Evolutionary conservation across 2,113 vertebrate genomes (phyloP), one percentile per base, ranked within the genome.

Genomic region (Ardeotis arabs): DNA sequence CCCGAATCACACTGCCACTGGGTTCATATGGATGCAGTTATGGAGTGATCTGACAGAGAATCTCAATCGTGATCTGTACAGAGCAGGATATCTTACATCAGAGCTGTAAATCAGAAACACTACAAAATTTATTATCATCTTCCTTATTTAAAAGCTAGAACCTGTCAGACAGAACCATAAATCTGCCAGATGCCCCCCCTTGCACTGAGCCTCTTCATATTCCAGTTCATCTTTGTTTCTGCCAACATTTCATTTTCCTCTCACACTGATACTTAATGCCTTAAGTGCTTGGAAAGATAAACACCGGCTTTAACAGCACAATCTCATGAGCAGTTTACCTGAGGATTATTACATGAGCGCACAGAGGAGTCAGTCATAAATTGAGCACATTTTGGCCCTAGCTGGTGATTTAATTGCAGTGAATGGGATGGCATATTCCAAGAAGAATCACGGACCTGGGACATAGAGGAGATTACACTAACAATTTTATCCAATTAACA

Each of bases 281-380:
- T 95, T 89, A 95, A 97, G 95, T 95, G 94, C 92, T 70, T 89
- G 89, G 62, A 87, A 96, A 97, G 94, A 96, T 90, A 96, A 97
- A 96, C 96, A 96, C 37, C 60, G 96, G 92, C 94, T 91, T 95
- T 96, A 91, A 82, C 78, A 93, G 81, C 1, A 6, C 93, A 89
- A 93, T 87, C 96, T 89, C 94, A 49, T 96, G 83, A 96, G 91
- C 89, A 95, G 88, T 96, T 96, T 96, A 97, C 73, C 91, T 73
- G 70, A 63, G 95, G 96, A 95, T 96, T 96, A 95, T 96, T 92
- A 79, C 95, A 92, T 14, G 33, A 60, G 73, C 31, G 89, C 86
- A 84, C 0, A 0, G 55, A 89, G 77, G 81, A 96, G 89, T 91
- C 89, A 89, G 37, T 62, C 90, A 95, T 53, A 93, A 89, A 95